These are phyloP conservation scores for Apamea monoglypha DNA, from an alignment of 2,888 invertebrate genomes.

Conservation along the genomic window DNA sequence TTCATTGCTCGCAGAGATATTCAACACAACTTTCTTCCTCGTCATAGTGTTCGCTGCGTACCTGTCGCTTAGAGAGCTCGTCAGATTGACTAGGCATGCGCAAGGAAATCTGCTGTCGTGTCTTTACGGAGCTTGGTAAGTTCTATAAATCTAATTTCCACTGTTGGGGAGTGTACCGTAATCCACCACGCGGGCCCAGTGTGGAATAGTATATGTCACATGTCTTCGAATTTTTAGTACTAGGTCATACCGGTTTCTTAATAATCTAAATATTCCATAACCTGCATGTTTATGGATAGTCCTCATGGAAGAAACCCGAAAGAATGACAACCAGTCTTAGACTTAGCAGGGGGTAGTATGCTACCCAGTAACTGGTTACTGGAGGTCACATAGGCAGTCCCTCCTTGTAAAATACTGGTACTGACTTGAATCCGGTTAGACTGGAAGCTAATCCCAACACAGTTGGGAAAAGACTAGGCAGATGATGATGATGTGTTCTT, in stretches of 20 bases:
- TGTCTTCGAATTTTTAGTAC: background rate
- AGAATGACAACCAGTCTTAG: background rate
- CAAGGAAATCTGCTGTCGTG: background rate
- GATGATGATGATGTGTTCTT: background rate
- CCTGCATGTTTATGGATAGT: background rate
- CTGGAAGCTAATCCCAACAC: background rate
- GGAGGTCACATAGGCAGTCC: too few relatives aligned
- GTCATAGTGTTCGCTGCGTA: conserved; percentile 38
- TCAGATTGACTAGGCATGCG: conserved; percentile 17
- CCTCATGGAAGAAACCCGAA: background rate
- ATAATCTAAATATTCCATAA: background rate
- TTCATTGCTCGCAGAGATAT: conserved; percentile 14
- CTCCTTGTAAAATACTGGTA: background rate
- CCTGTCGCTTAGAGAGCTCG: conserved; percentile 35
- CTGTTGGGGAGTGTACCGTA: background rate
- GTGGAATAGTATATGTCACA: background rate
- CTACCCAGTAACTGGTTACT: background rate
- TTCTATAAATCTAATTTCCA: background rate
- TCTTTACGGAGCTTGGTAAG: conserved; percentile 11
- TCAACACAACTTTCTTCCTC: conserved; percentile 34
- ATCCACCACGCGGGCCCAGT: background rate
- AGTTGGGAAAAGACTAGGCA: too few relatives aligned
- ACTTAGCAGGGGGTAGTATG: background rate
- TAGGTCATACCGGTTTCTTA: background rate
- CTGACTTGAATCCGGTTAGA: too few relatives aligned